A percentile compares a stretch with the other conserved stretches of the same genome.
These are phyloP conservation scores for Enteromius unitaeniatus DNA, from an alignment of 2,797 vertebrate species.

Conservation along the genomic window DNA sequence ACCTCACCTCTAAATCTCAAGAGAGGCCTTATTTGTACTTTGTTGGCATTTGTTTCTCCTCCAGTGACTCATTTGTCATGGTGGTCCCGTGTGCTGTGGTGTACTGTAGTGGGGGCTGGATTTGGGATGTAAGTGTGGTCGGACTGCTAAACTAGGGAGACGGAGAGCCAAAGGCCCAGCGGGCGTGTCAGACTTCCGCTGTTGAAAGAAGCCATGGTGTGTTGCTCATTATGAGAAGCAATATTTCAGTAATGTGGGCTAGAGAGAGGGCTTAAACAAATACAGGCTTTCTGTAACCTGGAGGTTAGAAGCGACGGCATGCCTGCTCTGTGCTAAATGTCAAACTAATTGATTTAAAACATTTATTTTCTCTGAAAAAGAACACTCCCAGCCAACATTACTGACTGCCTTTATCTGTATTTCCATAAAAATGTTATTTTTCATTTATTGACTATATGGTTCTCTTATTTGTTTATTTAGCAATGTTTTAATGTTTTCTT, in stretches of 20 bases:
- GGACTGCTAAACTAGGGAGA: slow-evolving; percentile 36
- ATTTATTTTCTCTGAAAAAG: slow-evolving; percentile 5
- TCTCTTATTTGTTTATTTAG: background rate
- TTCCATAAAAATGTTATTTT: background rate
- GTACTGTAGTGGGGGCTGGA: slow-evolving; percentile 4
- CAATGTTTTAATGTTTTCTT: background rate
- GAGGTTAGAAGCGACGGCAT: slow-evolving; percentile 11
- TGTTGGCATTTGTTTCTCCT: slow-evolving; percentile 69
- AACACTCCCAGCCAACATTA: background rate
- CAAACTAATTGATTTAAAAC: slow-evolving; percentile 46
- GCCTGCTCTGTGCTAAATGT: slow-evolving; percentile 25
- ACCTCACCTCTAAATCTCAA: slow-evolving; percentile 59
- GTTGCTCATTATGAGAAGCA: slow-evolving; percentile 59
- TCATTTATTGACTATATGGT: background rate
- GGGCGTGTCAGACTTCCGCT: slow-evolving; percentile 52
- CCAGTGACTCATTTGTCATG: slow-evolving; percentile 77
- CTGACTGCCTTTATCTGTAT: background rate
- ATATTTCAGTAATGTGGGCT: slow-evolving; percentile 45
- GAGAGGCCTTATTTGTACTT: slow-evolving; percentile 71
- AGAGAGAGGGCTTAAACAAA: slow-evolving; percentile 57
- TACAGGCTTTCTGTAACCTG: slow-evolving; percentile 39
- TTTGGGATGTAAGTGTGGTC: slow-evolving; percentile 26
- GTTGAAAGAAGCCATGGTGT: slow-evolving; percentile 60
- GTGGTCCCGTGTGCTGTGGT: slow-evolving; percentile 71
- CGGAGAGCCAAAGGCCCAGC: slow-evolving; percentile 30